Conservation (phyloP, 2,888 invertebrate species). For the Habrosyne pyritoides region DNA sequence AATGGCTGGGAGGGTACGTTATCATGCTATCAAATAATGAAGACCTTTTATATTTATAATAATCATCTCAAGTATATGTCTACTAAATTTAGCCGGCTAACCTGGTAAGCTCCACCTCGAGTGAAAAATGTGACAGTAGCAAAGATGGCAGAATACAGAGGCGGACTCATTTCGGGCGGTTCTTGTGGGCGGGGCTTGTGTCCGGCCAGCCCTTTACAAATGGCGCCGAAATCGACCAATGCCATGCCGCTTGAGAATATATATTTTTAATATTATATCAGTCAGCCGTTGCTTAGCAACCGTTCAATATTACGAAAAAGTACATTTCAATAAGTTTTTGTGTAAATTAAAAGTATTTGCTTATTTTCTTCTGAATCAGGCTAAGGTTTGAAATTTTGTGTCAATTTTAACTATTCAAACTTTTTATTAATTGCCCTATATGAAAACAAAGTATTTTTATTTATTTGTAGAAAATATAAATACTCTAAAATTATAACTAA, state of each 20-base stretch:
- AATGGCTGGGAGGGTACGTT: slow-evolving; percentile 11
- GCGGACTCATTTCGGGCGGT: slow-evolving; percentile 56
- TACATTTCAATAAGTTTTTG: neutral
- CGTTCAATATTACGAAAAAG: slow-evolving; percentile 17
- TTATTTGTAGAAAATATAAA: no score
- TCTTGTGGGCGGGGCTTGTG: slow-evolving; percentile 62
- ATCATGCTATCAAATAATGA: slow-evolving; percentile 23
- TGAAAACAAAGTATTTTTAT: no score
- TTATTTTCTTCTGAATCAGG: no score
- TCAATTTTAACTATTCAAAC: no score
- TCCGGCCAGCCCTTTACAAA: slow-evolving; percentile 73
- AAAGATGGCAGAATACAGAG: slow-evolving; percentile 66
- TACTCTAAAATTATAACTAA: no score
- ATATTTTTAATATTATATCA: slow-evolving; percentile 43
- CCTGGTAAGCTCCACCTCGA: slow-evolving; percentile 52
- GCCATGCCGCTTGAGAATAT: slow-evolving; percentile 47
- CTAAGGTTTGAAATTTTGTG: no score
- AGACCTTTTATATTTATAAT: neutral
- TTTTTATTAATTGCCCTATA: no score
- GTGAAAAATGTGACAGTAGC: slow-evolving; percentile 52
- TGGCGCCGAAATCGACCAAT: slow-evolving; percentile 79
- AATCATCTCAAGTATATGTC: slow-evolving; percentile 12
- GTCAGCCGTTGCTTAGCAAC: slow-evolving; percentile 42
- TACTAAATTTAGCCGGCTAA: slow-evolving; percentile 42
- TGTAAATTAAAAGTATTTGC: no score